These are phyloP conservation scores for Cotesia glomerata DNA, from an alignment of 1,140 invertebrate genomes.

Conservation along the genomic window DNA sequence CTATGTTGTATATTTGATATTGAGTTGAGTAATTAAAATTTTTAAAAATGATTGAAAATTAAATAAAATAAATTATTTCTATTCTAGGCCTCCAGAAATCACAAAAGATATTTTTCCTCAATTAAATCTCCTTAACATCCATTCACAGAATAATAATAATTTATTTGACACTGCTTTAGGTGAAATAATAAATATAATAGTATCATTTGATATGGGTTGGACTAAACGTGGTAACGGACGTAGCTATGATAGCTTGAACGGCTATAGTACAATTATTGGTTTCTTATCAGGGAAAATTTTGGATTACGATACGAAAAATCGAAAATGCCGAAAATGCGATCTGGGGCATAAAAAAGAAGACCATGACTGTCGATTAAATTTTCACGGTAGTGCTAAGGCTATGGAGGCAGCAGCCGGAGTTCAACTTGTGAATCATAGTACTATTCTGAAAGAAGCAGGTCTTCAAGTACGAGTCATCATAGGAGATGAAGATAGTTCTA, in stretches of 20 bases:
- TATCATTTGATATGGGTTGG: not conserved
- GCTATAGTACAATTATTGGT: not conserved
- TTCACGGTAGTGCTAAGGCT: constrained; percentile 28
- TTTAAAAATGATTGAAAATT: not conserved
- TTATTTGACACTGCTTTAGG: not conserved
- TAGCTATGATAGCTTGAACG: not conserved
- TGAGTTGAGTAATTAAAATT: not conserved
- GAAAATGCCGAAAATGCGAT: not conserved
- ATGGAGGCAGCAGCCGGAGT: constrained; percentile 25
- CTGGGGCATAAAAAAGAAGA: constrained; percentile 18
- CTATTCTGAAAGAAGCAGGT: constrained; percentile 19
- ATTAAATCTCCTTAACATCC: not conserved
- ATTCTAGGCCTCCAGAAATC: constrained; percentile 1
- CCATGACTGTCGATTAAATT: constrained; percentile 30
- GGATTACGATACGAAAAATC: not conserved
- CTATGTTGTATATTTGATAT: not conserved
- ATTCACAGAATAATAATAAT: not conserved
- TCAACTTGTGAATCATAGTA: constrained; percentile 20
- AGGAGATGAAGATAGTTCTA: constrained; percentile 27
- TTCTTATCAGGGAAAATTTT: not conserved
- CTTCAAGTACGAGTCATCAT: constrained; percentile 21
- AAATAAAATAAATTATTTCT: not conserved
- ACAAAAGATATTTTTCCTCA: constrained; percentile 5
- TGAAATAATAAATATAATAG: not conserved
- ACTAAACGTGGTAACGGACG: not conserved